Base-by-base conservation (phyloP, 2,113 vertebrate species). In the Corynorhinus townsendii region DNA sequence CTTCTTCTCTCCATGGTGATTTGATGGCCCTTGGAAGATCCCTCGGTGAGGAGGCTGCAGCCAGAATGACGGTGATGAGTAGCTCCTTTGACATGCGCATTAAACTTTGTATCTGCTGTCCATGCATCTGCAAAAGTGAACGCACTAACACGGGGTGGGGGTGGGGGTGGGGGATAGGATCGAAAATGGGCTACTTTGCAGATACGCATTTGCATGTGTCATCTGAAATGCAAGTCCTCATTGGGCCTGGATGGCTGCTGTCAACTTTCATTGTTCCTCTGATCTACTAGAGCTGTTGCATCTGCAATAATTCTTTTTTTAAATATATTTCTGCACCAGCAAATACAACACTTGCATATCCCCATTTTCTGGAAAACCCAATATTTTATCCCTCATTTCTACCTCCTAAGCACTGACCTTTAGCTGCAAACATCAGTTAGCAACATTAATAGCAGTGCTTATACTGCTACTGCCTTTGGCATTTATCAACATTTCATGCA, bases 291-390 rank as follows among this genome's bases (percentile, higher is more conserved):
- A 89, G 59, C 28, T 77, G 87, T 47, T 83, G 11, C 47, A 30
- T 96, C 59, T 33, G 24, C 86, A 88, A 66, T 82, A 35, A 85
- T 89, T 88, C 45, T 56, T 54, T 75, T 30, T 8, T 19, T 47
- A 49, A 43, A 33, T 56, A 15, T 64, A 43, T 82, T 40, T 20
- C 73, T 24, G 8, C 43, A 69, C 62, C 3, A 75, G n/a, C 11
- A 88, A 86, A 88, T 83, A 30, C 2, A 54, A 35, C 71, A 20
- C 71, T 94, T 73, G n/a, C n/a, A 19, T 85, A 86, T 59, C 14
- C 9, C 8, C 62, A 47, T 47, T 73, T 96, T 82, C 35, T 96
- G 75, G 64, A 93, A 79, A 79, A 87, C 20, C 90, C 17, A 11
- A 12, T 64, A 71, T 49, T 93, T 84, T 54, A 54, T 8, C 12